Evolutionary conservation across 2,888 invertebrate genomes (phyloP).

Genomic region (Dolichopus griseipennis): DNA sequence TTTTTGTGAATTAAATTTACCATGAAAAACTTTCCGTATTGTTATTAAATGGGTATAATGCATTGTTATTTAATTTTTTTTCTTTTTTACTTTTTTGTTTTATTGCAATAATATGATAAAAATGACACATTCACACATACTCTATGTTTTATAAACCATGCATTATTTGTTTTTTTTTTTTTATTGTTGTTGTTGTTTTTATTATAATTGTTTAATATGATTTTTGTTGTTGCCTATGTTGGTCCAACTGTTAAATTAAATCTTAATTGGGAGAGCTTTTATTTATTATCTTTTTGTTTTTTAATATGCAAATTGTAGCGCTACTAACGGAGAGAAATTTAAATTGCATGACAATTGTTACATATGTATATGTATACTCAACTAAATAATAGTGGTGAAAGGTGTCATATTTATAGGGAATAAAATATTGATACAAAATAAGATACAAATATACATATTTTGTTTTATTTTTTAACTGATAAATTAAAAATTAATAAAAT

Average conservation of each 20-base stretch:
- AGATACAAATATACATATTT: not conserved
- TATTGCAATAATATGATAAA: not conserved
- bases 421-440: not conserved
- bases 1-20: not conserved
- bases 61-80: not conserved
- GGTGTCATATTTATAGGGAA: conserved; percentile 2
- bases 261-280: conserved; percentile 4
- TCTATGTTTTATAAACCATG: too few relatives aligned
- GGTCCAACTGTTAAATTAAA: conserved; percentile 1
- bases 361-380: too few relatives aligned
- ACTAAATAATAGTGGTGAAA: not conserved
- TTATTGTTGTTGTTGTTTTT: not conserved
- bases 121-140: not conserved
- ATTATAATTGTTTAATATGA: not conserved
- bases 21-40: not conserved
- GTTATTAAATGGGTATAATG: not conserved
- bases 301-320: not conserved
- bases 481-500: too few relatives aligned
- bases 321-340: not conserved
- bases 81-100: not conserved
- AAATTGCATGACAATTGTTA: not conserved
- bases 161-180: not conserved
- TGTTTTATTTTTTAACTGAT: too few relatives aligned
- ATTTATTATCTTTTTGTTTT: not conserved
- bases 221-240: not conserved